phyloP scores from a whole-genome alignment of 2,888 invertebrate genomes.

The Scaeva pyrastri region DNA sequence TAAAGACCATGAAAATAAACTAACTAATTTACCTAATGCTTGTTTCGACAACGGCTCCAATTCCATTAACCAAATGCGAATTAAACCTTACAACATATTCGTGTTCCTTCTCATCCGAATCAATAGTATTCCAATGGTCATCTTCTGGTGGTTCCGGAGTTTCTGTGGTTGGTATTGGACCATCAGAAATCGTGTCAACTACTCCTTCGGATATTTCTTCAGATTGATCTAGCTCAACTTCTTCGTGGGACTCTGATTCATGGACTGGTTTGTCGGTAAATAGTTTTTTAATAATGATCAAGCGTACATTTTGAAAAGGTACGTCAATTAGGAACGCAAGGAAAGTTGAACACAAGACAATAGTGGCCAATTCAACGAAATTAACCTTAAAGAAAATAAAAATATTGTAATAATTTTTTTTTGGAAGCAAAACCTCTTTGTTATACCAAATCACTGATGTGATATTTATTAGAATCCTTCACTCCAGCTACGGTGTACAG shows the following conservation, averaged over 20 bases:
- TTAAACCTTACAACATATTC: constrained; percentile 75
- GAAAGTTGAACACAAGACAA: constrained; percentile 85
- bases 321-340: constrained; percentile 87
- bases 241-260: constrained; percentile 71
- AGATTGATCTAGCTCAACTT: constrained; percentile 79
- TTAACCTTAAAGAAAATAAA: constrained; percentile 85
- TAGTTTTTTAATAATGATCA: constrained; percentile 83
- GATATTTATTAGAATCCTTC: constrained; percentile 86
- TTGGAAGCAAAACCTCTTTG: background rate
- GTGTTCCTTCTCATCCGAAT: constrained; percentile 79
- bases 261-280: constrained; percentile 79
- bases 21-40: constrained; percentile 47
- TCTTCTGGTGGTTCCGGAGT: constrained; percentile 80
- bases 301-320: constrained; percentile 86
- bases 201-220: constrained; percentile 72
- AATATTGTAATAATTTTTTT: background rate
- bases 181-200: constrained; percentile 54
- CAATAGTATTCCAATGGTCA: constrained; percentile 84
- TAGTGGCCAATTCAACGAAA: constrained; percentile 85
- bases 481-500: constrained; percentile 88
- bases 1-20: background rate
- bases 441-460: constrained; percentile 86
- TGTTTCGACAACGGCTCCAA: constrained; percentile 52
- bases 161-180: constrained; percentile 71
- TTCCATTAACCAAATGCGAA: constrained; percentile 59